Base-by-base conservation (phyloP, 1,140 invertebrate genomes). In the Coptotermes formosanus region DNA sequence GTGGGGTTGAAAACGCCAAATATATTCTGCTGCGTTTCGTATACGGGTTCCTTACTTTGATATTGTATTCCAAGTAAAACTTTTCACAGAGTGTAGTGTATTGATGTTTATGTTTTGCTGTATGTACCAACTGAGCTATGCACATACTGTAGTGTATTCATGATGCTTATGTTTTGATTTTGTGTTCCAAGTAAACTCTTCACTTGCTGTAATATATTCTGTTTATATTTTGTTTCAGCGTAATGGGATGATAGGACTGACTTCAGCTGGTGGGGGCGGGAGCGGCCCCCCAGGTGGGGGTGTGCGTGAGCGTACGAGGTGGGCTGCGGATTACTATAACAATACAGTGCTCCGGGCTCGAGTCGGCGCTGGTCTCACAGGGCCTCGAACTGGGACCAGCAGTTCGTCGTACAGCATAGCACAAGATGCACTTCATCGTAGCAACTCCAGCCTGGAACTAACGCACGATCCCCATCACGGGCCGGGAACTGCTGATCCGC, bases 381-480 rank as follows among this genome's bases (percentile, higher is more conserved):
- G 86, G 23, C 86, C 85, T 44, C 75, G 86, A 32, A 59, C 4
- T 19, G 85, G 84, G 23, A 48, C 59, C 48, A 59, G 7, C 85
- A 32, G 84, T 48, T 43, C 64, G 3, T 38, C 55, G 0, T 21
- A 25, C 21, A 59, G 1, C 43, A 1, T 23, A 8, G 21, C 7
- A 16, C 69, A 86, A 52, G 85, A 86, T 81, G 90, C 91, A 85
- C 90, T 92, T 83, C 93, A 94, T 90, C 91, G 94, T 85, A 95
- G 94, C 88, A 95, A 95, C 89, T 95, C 94, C 86, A 95, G 94
- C 87, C 89, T 95, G 87, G 94, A 95, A 89, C 91, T 95, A 89
- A 94, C 94, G 14, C 52, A 55, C 52, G 52, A 55, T 19, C 52
- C 52, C 14, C 52, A 55, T 55, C 52, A 55, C 19, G 52, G 52